Conservation (phyloP, 2,797 vertebrate genomes). For the Dipus sagitta region DNA sequence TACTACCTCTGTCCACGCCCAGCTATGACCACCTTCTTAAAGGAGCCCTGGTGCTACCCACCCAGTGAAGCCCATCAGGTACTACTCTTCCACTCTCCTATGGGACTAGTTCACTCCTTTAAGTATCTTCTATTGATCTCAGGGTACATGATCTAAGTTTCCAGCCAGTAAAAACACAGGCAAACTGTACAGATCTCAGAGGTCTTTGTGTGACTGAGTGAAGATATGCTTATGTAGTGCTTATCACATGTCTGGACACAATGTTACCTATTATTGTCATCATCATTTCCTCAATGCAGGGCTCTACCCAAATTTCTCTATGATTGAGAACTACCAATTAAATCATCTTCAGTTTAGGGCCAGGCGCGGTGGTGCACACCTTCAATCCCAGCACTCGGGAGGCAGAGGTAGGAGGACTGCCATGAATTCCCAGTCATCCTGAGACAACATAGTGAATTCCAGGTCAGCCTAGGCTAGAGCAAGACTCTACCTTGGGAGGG, state of each 20-base stretch:
- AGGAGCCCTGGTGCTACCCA: background rate
- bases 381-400: no score
- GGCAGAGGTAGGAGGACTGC: no score
- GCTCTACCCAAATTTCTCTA: background rate
- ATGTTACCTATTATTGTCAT: background rate
- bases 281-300: conserved; percentile 23
- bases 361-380: no score
- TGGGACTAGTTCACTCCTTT: background rate
- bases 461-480: no score
- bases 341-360: background rate
- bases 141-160: background rate
- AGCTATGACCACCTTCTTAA: background rate
- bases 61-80: background rate
- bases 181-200: background rate
- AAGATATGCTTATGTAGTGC: background rate
- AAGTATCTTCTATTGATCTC: background rate
- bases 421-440: no score
- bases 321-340: background rate
- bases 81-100: background rate
- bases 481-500: no score
- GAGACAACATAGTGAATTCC: no score
- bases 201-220: background rate
- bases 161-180: background rate
- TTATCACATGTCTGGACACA: background rate
- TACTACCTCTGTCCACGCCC: no score